A percentile compares a stretch with the other conserved stretches of the same genome.
Evolutionary conservation across 1,140 invertebrate species (phyloP).

Genomic region (Drosophila tristis): DNA sequence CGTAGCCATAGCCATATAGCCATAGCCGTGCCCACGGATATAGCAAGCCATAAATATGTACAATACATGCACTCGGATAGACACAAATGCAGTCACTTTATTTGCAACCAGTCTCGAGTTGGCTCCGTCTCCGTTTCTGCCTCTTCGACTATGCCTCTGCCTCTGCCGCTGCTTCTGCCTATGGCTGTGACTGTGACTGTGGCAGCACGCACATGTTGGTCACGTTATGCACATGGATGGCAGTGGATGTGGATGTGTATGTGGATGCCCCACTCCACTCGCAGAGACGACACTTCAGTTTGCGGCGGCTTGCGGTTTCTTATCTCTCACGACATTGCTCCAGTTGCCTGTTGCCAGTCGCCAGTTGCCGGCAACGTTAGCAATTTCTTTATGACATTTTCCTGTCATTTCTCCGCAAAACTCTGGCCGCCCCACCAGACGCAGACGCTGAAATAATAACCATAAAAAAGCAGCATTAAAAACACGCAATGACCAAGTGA

Average conservation of each 20-base stretch:
- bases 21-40: slow-evolving; percentile 29
- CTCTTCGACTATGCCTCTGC: slow-evolving; percentile 17
- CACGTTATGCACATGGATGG: slow-evolving; percentile 57
- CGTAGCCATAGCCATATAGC: slow-evolving; percentile 30
- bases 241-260: slow-evolving; percentile 9
- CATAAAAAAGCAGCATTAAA: slow-evolving; percentile 58
- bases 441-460: slow-evolving; percentile 61
- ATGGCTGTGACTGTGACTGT: slow-evolving; percentile 15
- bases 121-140: slow-evolving; percentile 9
- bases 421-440: background rate
- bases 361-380: slow-evolving; percentile 29
- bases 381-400: slow-evolving; percentile 76
- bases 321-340: slow-evolving; percentile 78
- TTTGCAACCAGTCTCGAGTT: slow-evolving; percentile 53
- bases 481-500: slow-evolving; percentile 69
- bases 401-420: slow-evolving; percentile 46
- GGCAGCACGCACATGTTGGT: slow-evolving; percentile 59
- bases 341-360: slow-evolving; percentile 61
- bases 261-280: slow-evolving; percentile 3
- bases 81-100: slow-evolving; percentile 70
- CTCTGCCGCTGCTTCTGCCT: slow-evolving; percentile 13
- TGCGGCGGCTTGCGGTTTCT: slow-evolving; percentile 60
- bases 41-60: slow-evolving; percentile 5
- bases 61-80: slow-evolving; percentile 37
- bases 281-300: slow-evolving; percentile 36